Conservation (phyloP, 2,797 vertebrate genomes). For the Ctenopoma multispine region DNA sequence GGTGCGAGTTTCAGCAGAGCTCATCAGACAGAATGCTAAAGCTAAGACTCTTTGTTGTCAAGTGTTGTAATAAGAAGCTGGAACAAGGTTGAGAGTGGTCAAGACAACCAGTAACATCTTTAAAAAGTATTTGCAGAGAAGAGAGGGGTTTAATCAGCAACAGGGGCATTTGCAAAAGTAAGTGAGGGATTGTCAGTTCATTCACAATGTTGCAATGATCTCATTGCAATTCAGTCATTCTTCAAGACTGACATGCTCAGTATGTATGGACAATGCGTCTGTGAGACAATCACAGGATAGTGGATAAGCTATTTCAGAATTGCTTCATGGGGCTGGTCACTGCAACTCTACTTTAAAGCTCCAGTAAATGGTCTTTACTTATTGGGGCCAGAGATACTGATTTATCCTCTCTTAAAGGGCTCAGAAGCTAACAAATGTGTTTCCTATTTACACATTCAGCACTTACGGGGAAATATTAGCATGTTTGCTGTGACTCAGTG, state of each 20-base stretch:
- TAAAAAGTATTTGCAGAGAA: conserved; percentile 18
- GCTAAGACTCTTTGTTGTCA: conserved; percentile 1
- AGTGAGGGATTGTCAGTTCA: conserved; percentile 33
- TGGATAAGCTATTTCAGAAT: too few relatives aligned
- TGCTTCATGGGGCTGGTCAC: not conserved
- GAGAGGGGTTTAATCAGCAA: conserved; percentile 24
- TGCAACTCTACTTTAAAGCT: not conserved
- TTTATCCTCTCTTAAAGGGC: too few relatives aligned
- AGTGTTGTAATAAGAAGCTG: conserved; percentile 2
- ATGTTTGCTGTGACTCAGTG: not conserved
- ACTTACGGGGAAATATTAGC: too few relatives aligned
- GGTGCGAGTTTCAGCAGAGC: not conserved
- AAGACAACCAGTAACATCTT: conserved; percentile 6
- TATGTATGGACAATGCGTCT: too few relatives aligned
- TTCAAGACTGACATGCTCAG: not conserved
- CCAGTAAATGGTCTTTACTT: not conserved
- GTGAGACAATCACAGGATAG: too few relatives aligned
- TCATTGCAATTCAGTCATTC: not conserved
- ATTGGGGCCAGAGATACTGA: too few relatives aligned
- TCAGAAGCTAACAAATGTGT: not conserved
- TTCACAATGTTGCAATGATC: conserved; percentile 16
- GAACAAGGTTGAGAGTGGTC: conserved; percentile 6
- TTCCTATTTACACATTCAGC: not conserved
- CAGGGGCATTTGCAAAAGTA: conserved; percentile 17
- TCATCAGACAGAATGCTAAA: not conserved